Base-by-base conservation (phyloP, 2,113 vertebrate species). In the Zapornia atra region DNA sequence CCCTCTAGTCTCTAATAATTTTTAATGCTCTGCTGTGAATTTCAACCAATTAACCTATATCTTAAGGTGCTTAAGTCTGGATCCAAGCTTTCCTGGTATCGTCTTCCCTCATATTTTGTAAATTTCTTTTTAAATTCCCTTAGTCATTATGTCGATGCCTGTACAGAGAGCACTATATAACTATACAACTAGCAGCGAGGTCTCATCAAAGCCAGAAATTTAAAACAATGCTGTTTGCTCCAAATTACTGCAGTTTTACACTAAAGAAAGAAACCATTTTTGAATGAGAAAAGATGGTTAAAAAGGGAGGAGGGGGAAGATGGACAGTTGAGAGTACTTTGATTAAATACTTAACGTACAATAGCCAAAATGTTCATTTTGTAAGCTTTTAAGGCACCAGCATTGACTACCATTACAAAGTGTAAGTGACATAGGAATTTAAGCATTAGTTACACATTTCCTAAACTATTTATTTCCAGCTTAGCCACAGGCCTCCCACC, bases 201-300 rank as follows among this genome's bases (percentile, higher is more conserved):
- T 63, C 4, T 90, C 76, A 66, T 81, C 66, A 90, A 90, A 72
- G 57, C 29, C 26, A 53, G 72, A 72, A 78, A 68, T n/a, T 50
- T 56, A 65, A 90, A 75, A 86, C 11, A 10, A 54, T 5, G 15
- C 6, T 66, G 19, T 51, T 59, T 21, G 40, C 60, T 91, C 72
- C 24, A 54, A 94, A 92, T 91, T 64, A 90, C 1, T 33, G 4
- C 11, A 94, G 91, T 94, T 95, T 96, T 64, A 96, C 46, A 96
- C 80, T 88, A 93, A 97, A 83, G 40, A 96, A 94, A 72, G 29
- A 92, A 64, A 73, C 24, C 34, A 82, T 79, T 97, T 95, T 96
- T 96, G 80, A 94, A 78, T 86, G 94, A 86, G 92, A 95, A 95
- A 89, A 81, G 48, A 59, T 54, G 83, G 28, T 40, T 91, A 68